Conservation (phyloP, 2,888 invertebrate genomes). For the Anthophora plumipes region DNA sequence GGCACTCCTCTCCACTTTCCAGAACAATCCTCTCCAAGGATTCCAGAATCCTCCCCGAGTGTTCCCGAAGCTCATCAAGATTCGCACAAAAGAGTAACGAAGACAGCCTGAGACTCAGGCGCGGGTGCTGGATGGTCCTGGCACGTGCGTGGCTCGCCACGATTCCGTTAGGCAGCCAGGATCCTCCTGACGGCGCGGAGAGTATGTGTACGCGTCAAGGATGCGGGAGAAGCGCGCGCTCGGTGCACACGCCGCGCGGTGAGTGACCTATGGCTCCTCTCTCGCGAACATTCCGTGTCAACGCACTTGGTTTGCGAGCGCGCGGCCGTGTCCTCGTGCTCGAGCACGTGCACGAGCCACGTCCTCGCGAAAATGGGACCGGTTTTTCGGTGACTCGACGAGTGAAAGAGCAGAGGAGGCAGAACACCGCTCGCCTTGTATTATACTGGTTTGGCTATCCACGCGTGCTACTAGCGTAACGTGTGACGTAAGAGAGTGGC, state of each 20-base stretch:
- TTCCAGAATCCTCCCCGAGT: no score
- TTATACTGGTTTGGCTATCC: not conserved
- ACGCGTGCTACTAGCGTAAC: constrained; percentile 1
- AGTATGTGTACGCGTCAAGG: constrained; percentile 63
- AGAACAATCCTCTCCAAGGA: no score
- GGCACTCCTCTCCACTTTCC: no score
- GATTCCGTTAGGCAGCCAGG: constrained; percentile 66
- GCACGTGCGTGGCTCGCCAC: constrained; percentile 54
- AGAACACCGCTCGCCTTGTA: not conserved
- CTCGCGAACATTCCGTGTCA: constrained; percentile 71
- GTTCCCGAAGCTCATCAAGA: not conserved
- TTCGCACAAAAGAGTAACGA: not conserved
- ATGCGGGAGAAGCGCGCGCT: constrained; percentile 41
- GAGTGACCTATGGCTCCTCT: constrained; percentile 75
- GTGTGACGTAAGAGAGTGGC: constrained; percentile 24
- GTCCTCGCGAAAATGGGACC: constrained; percentile 49
- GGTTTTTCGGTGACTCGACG: not conserved
- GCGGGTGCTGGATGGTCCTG: constrained; percentile 48
- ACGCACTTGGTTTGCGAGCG: constrained; percentile 66
- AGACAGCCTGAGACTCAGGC: not conserved
- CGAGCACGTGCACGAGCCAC: constrained; percentile 35
- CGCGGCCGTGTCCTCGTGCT: constrained; percentile 29
- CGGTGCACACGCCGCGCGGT: constrained; percentile 63
- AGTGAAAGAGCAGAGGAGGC: no score
- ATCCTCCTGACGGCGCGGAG: constrained; percentile 54